Percentiles rank a stretch among this genome's conserved stretches.
phyloP scores from a whole-genome alignment of 2,797 vertebrate genomes.

The Microchirus variegatus region DNA sequence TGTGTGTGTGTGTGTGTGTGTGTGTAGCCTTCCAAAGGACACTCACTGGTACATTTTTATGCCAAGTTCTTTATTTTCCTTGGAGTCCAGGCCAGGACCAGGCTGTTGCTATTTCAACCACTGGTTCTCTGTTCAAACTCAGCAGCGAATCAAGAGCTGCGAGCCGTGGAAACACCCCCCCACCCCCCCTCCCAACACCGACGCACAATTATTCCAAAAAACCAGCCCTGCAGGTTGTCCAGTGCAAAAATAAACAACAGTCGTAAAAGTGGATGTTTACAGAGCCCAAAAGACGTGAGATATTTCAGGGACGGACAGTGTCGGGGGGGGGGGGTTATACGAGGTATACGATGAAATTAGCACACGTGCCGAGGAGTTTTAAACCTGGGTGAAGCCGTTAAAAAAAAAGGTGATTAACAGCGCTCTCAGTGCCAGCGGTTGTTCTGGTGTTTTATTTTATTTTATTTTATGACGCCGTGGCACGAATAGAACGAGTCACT shows the following conservation, averaged over 20 bases:
- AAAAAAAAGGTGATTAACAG: too few species aligned
- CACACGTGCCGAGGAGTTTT: too few species aligned
- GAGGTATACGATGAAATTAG: too few species aligned
- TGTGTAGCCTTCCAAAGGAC: conserved; percentile 73
- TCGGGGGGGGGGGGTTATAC: too few species aligned
- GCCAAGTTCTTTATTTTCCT: conserved; percentile 75
- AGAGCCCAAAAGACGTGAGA: conserved; percentile 31
- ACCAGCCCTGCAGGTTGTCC: conserved; percentile 49
- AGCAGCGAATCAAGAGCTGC: conserved; percentile 41
- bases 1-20: too few species aligned
- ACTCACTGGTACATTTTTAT: conserved; percentile 68
- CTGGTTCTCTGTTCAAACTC: conserved; percentile 55
- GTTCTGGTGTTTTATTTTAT: too few species aligned
- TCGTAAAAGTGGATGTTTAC: conserved; percentile 67
- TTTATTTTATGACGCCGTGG: too few species aligned
- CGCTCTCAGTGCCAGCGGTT: too few species aligned
- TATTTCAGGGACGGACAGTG: conserved; percentile 11
- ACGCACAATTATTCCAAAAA: conserved; percentile 49
- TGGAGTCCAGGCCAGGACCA: conserved; percentile 58
- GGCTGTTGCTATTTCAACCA: conserved; percentile 67
- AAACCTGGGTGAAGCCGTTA: too few species aligned
- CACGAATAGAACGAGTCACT: too few species aligned
- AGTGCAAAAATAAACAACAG: conserved; percentile 54
- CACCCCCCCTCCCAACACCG: too few species aligned
- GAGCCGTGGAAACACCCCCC: conserved; percentile 22